Evolutionary conservation across 1,140 invertebrate species (phyloP), one percentile per base, ranked within the genome.

Genomic region (Diorhabda sublineata): DNA sequence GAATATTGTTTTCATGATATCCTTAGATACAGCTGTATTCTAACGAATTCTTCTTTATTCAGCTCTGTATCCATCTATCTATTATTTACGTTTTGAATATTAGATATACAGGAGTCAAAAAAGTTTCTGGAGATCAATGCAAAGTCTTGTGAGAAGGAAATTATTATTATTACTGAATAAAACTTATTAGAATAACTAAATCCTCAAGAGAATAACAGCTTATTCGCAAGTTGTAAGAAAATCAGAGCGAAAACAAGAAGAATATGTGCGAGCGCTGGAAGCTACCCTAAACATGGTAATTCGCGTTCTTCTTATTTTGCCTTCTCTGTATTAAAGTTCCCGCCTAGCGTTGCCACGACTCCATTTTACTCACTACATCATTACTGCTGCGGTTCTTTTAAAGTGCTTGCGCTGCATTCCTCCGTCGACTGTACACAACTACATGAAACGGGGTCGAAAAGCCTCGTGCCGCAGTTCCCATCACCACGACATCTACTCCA

Each of bases 181-280:
- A 52, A 52, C 2, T 52, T 52, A 52, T 52, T 52, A 52, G 47
- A 52, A 52, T 52, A 3, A 52, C 47, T 52, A 52, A 52, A 52
- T 52, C 47, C 47, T n/a, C n/a, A 52, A 6, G 47, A 52, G 47
- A 52, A 52, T 3, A 52, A 52, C 47, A 52, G 47, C 47, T 52
- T 52, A 52, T 52, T 52, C 47, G 47, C 47, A 52, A 52, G 47
- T 52, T 52, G 47, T 52, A 52, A 52, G 47, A 52, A 52, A 52
- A 52, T 52, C 47, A 52, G 47, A 52, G 47, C 47, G 47, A 52
- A 52, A 52, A 52, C 47, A 52, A 52, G 47, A 52, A 52, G 47
- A 52, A 52, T 52, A 52, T 52, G 47, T 52, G 47, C 47, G 47
- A 52, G 47, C 47, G n/a, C 47, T 52, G 47, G 6, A n/a, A 52